phyloP scores from a whole-genome alignment of 2,113 vertebrate genomes.

The Bubo bubo region DNA sequence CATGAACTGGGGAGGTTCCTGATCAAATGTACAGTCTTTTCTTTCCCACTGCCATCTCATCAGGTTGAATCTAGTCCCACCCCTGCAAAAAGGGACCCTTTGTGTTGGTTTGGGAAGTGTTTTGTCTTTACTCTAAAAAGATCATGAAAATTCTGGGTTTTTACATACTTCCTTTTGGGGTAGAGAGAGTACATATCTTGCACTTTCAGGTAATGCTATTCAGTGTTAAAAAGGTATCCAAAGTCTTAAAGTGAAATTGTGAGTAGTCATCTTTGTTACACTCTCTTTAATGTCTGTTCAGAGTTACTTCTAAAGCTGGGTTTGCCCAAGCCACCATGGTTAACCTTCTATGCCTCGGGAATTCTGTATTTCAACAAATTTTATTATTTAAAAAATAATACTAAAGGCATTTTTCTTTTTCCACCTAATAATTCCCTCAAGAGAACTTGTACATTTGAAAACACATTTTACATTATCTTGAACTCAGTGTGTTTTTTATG shows the following conservation, averaged over 20 bases:
- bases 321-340: background rate
- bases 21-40: background rate
- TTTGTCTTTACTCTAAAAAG: background rate
- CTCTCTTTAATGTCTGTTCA: background rate
- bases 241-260: background rate
- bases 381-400: background rate
- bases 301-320: background rate
- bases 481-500: background rate
- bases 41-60: background rate
- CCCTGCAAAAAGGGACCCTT: background rate
- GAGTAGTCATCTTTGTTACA: background rate
- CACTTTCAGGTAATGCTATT: background rate
- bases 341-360: background rate
- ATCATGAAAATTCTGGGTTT: background rate
- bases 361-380: background rate
- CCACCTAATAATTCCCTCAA: background rate
- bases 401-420: background rate
- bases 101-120: background rate
- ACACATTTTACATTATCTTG: background rate
- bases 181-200: background rate
- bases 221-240: background rate
- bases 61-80: background rate
- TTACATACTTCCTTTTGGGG: background rate
- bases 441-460: slow-evolving; percentile 1
- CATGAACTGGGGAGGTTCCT: background rate